Evolutionary conservation across 2,113 vertebrate genomes (phyloP), one percentile per base, ranked within the genome.

Genomic region (Anhinga anhinga): DNA sequence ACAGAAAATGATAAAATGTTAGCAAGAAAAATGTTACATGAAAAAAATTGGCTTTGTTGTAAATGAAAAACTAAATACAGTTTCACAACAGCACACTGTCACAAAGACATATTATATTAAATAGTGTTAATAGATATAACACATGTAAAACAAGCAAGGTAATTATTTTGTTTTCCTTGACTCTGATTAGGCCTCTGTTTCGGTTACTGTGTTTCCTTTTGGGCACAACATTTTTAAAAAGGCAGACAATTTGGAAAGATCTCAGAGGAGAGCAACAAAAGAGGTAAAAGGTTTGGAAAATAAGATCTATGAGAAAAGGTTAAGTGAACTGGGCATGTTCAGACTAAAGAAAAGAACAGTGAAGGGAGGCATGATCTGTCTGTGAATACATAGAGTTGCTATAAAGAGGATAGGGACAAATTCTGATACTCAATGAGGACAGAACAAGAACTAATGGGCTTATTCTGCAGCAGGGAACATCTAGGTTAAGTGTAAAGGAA

Each of bases 31-130:
- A 86, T 58, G 13, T 7, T 36, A 76, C 18, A 40, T 34, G 44
- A 82, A 84, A 85, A 69, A 23, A 34, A 53, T 20, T 42, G 10
- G 5, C 16, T 73, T 88, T 58, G 4, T 14, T 78, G 32, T 89
- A 95, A 91, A 96, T 76, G 38, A 91, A 97, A 92, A 95, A 92
- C 47, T 93, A 95, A 97, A 96, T 96, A 86, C 56, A 93, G 91
- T 91, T 97, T 95, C 88, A 85, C 66, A 94, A 55, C 32, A 55
- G 55, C 53, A 82, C 49, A 67, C 21, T 94, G 73, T 96, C 90
- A 95, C 69, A 76, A 93, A 96, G 82, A 88, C 71, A 97, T 76
- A 81, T 82, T 95, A 67, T 83, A 95, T 78, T 21, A 26, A 95
- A 93, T 88, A 94, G 34, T 83, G 77, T 88, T 96, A 97, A 96